Evolutionary conservation across 2,797 vertebrate species (phyloP).

Genomic region (Gymnopithys bicolor): DNA sequence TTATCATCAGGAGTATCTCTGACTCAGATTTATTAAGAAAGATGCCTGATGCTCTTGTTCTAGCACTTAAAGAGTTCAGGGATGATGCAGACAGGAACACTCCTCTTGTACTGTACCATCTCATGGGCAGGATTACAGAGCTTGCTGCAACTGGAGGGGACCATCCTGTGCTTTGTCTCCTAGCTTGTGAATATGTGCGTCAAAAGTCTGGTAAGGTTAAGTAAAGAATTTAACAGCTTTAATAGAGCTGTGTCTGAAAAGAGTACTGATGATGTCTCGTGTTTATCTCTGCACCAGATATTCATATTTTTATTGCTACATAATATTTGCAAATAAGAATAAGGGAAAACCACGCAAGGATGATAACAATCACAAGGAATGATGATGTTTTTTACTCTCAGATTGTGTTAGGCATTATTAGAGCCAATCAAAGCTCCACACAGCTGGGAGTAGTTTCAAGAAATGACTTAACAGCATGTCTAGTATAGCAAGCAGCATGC

Average conservation of each 20-base stretch:
- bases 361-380: background rate
- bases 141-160: fast-evolving
- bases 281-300: background rate
- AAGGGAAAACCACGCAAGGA: background rate
- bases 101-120: background rate
- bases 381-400: background rate
- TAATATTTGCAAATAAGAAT: background rate
- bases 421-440: background rate
- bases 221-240: background rate
- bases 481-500: background rate
- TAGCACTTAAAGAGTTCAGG: background rate
- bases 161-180: background rate
- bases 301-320: background rate
- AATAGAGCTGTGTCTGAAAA: background rate
- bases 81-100: background rate
- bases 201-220: background rate
- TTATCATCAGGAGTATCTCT: background rate
- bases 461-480: background rate
- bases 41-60: background rate
- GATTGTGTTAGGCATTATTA: background rate
- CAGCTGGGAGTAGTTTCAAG: background rate
- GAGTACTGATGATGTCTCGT: background rate
- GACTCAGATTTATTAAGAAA: background rate
- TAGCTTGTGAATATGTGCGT: background rate
- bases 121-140: background rate